phyloP scores from a whole-genome alignment of 1,140 invertebrate genomes.

The Sarcophaga peregrina region DNA sequence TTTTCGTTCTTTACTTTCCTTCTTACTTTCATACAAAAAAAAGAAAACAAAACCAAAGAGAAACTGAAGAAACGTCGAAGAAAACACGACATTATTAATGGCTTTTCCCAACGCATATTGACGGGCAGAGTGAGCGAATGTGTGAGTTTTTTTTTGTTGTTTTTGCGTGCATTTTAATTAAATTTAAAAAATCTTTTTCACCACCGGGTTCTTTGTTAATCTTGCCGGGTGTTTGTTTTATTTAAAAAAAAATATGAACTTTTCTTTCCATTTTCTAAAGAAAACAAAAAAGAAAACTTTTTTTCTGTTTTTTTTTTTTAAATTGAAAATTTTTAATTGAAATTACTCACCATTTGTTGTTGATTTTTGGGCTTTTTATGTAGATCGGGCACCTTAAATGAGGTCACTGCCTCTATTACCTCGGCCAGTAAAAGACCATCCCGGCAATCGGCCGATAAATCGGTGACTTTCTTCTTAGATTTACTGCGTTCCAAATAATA shows the following conservation, averaged over 20 bases:
- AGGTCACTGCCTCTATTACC: slow-evolving; percentile 93
- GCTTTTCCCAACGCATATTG: neutral
- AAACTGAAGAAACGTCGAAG: too few species aligned
- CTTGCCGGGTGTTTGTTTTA: neutral
- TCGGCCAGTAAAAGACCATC: slow-evolving; percentile 92
- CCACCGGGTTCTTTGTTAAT: neutral
- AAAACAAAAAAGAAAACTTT: too few species aligned
- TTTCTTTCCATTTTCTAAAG: too few species aligned
- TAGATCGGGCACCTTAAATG: slow-evolving; percentile 88
- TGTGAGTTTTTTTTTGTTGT: neutral
- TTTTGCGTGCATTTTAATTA: neutral
- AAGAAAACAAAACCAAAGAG: too few species aligned
- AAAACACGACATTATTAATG: neutral
- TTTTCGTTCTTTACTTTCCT: too few species aligned
- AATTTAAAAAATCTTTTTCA: slow-evolving; percentile 6
- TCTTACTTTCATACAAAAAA: too few species aligned
- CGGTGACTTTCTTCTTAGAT: slow-evolving; percentile 83
- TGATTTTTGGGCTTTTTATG: slow-evolving; percentile 88
- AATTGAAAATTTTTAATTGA: too few species aligned
- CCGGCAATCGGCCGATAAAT: slow-evolving; percentile 87
- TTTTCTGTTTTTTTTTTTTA: too few species aligned
- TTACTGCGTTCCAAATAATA: slow-evolving; percentile 93
- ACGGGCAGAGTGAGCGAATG: neutral
- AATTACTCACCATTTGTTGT: slow-evolving; percentile 88
- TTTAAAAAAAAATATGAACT: too few species aligned